Conservation (phyloP, 2,113 vertebrate species). For the Datnioides undecimradiatus region DNA sequence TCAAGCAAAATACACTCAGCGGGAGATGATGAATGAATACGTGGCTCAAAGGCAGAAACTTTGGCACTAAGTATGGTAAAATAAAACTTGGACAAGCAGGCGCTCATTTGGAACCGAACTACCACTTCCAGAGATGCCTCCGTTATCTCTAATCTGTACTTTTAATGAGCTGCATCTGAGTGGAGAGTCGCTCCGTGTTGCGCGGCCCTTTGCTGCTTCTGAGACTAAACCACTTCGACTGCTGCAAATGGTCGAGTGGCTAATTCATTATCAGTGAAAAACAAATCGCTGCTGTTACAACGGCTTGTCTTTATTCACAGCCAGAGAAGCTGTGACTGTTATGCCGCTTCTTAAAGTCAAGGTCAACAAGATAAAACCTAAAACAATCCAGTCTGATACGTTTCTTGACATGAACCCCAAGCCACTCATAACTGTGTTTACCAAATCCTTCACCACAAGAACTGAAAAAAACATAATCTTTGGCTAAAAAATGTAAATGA, state of each 20-base stretch:
- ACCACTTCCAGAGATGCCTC: neutral
- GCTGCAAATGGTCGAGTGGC: neutral
- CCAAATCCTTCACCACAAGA: no score
- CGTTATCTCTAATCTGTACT: neutral
- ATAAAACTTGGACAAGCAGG: neutral
- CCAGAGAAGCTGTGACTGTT: neutral
- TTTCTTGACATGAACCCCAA: no score
- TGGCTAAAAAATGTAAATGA: neutral
- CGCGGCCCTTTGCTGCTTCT: neutral
- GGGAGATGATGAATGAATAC: constrained; percentile 2
- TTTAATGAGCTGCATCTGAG: constrained; percentile 24
- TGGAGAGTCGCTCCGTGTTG: neutral
- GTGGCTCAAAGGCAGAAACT: neutral
- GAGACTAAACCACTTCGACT: neutral
- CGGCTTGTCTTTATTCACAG: neutral
- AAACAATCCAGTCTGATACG: neutral
- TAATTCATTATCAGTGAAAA: neutral
- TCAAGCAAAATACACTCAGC: constrained; percentile 17
- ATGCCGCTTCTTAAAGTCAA: neutral
- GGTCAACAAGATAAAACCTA: neutral
- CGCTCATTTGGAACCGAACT: neutral
- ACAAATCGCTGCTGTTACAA: neutral
- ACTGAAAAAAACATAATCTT: neutral
- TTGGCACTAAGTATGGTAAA: neutral
- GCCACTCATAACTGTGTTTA: no score